phyloP scores from a whole-genome alignment of 30 jellyfish, hydroid and myxozoan genomes.

The Calvadosia cruxmelitensis region DNA sequence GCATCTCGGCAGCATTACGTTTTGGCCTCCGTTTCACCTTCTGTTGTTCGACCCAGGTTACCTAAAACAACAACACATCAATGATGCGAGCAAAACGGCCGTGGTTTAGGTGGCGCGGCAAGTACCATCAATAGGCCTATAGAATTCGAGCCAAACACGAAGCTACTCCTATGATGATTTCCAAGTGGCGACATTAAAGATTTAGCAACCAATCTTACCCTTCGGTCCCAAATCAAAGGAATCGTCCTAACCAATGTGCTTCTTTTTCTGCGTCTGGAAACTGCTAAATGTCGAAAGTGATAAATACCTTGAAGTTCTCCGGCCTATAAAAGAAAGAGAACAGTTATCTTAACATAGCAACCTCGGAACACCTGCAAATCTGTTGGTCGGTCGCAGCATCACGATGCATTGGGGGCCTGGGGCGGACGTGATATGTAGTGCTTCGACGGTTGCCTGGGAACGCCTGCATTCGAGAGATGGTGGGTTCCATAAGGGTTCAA shows the following conservation, averaged over 20 bases:
- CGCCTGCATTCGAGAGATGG: too few relatives aligned
- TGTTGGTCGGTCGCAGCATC: too few relatives aligned
- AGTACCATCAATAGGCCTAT: too few relatives aligned
- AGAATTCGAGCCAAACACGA: not conserved
- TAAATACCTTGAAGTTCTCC: constrained; percentile 73
- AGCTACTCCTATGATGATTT: not conserved
- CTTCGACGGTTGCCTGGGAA: too few relatives aligned
- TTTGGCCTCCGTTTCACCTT: constrained; percentile 51
- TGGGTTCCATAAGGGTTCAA: too few relatives aligned
- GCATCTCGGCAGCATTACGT: constrained; percentile 20
- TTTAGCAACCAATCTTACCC: constrained; percentile 39
- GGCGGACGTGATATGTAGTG: too few relatives aligned
- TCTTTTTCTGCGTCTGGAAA: constrained; percentile 63
- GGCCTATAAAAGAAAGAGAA: constrained; percentile 17
- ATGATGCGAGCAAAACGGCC: not conserved
- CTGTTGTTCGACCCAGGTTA: constrained; percentile 75
- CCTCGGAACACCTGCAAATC: too few relatives aligned
- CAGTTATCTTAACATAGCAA: too few relatives aligned
- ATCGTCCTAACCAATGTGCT: constrained; percentile 47
- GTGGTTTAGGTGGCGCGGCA: too few relatives aligned
- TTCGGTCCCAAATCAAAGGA: constrained; percentile 41
- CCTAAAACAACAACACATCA: constrained; percentile 31
- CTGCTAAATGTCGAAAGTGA: constrained; percentile 71
- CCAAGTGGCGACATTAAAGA: not conserved
- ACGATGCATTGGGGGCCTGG: too few relatives aligned